Base-by-base conservation (phyloP, 2,888 invertebrate species). In the Lucinisca nassula region DNA sequence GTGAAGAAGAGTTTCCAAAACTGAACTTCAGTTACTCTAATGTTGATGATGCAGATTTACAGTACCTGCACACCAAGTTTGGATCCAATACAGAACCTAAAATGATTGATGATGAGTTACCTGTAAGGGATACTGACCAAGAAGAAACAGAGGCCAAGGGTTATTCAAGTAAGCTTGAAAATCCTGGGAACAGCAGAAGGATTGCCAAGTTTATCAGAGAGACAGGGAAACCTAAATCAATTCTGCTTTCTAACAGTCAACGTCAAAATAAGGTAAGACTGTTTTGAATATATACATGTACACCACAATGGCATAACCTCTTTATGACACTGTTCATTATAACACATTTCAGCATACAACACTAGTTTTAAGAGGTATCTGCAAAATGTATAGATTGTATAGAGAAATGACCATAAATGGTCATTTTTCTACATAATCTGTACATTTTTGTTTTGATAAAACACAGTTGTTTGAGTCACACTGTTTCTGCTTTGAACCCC, bases 181-280 rank as follows among this genome's bases (percentile, higher is more conserved):
- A 94, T 80, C 92, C 92, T n/a, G 94, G 93, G 35, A 94, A 94
- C 85, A 93, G 92, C 72, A 90, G 93, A 40, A 92, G 92, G 75
- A 87, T 92, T 58, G 93, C 93, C 27, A 92, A 88, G 12, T 92
- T 93, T 74, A 90, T 93, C 70, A 87, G 88, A 73, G 94, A 94
- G 35, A 89, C 93, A 0, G 91, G 90, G n/a, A 93, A 93, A 83
- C 94, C 93, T 2, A 94, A 93, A 73, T 93, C 93, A 24, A 91
- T 93, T n/a, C 89, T 94, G 10, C 85, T 90, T 30, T 79, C 91
- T 14, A 90, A 82, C 61, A 91, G 91, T 76, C 87, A 89, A 21
- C 84, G 90, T 58, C 84, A 85, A 37, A 92, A 92, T 82, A 92
- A 89, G 91, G 92, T 92, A 81, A 51, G 61, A 21, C 10, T 30